Percentiles rank a stretch among this genome's conserved stretches.
These are phyloP conservation scores for Ctenoplectra terminalis DNA, from an alignment of 1,140 invertebrate genomes.

Conservation along the genomic window DNA sequence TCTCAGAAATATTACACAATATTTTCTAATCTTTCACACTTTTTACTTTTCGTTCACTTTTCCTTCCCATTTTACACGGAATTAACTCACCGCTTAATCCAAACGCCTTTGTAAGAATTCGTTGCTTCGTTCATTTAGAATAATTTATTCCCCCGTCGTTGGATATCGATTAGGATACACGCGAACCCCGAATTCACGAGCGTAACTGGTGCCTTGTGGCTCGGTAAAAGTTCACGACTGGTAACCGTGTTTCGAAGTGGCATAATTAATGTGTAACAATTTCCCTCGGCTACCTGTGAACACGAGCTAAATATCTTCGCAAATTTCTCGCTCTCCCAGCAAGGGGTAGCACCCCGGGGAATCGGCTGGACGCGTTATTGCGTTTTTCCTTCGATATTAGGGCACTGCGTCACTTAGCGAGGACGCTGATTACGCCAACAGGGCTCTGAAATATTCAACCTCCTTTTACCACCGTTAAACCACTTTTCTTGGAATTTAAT, in stretches of 20 bases:
- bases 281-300: neutral
- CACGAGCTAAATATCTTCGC: slow-evolving; percentile 10
- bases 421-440: neutral
- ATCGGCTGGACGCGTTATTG: neutral
- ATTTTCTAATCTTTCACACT: too few species aligned
- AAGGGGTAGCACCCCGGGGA: neutral
- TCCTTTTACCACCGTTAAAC: neutral
- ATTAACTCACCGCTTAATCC: neutral
- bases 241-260: neutral
- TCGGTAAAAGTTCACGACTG: neutral
- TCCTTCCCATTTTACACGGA: neutral
- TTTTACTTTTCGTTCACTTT: too few species aligned
- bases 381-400: slow-evolving; percentile 18
- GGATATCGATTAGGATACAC: neutral
- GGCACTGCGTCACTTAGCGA: neutral
- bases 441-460: neutral
- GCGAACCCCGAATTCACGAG: neutral
- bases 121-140: neutral
- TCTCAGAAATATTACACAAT: too few species aligned
- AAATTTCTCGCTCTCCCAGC: slow-evolving; percentile 14
- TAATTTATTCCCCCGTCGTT: neutral
- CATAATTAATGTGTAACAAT: slow-evolving; percentile 36
- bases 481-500: neutral
- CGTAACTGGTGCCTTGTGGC: neutral
- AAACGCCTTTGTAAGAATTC: neutral